Percentiles rank a stretch among this genome's conserved stretches.
Conservation (phyloP, 2,888 invertebrate genomes). For the Eupithecia tripunctaria region DNA sequence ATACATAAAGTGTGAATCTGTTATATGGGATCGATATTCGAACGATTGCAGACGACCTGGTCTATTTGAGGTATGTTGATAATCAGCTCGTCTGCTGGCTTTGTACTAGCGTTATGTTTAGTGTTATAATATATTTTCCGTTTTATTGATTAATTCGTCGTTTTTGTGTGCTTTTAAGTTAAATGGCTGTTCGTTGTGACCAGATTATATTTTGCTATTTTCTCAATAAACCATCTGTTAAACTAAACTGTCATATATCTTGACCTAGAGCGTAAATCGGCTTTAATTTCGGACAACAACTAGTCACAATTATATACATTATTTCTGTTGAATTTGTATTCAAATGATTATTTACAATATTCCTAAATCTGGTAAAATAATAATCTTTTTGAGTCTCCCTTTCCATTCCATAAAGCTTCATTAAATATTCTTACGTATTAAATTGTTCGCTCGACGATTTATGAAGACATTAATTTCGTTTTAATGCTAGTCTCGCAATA, state of each 20-base stretch:
- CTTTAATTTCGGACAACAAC: background rate
- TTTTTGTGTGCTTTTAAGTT: too few relatives aligned
- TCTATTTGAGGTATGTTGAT: conserved; percentile 44
- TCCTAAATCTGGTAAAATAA: conserved; percentile 5
- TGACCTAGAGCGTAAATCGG: too few relatives aligned
- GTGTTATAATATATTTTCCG: background rate
- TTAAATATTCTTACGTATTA: conserved; percentile 53
- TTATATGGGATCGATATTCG: conserved; percentile 57
- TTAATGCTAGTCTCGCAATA: conserved; percentile 46
- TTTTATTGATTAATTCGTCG: background rate
- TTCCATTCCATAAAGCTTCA: conserved; percentile 45
- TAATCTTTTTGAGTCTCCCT: conserved; percentile 23
- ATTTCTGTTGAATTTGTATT: background rate
- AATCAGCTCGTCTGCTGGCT: conserved; percentile 21
- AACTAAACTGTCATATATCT: too few relatives aligned
- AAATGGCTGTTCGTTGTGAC: too few relatives aligned
- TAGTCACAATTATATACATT: background rate
- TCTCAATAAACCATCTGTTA: too few relatives aligned
- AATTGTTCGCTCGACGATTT: conserved; percentile 51
- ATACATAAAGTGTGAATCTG: conserved; percentile 45
- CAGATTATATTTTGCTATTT: too few relatives aligned
- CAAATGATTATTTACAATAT: background rate
- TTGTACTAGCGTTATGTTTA: conserved; percentile 17
- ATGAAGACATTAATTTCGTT: conserved; percentile 46
- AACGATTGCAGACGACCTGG: conserved; percentile 38